Conservation (phyloP, 2,888 invertebrate species). For the Portevinia maculata region DNA sequence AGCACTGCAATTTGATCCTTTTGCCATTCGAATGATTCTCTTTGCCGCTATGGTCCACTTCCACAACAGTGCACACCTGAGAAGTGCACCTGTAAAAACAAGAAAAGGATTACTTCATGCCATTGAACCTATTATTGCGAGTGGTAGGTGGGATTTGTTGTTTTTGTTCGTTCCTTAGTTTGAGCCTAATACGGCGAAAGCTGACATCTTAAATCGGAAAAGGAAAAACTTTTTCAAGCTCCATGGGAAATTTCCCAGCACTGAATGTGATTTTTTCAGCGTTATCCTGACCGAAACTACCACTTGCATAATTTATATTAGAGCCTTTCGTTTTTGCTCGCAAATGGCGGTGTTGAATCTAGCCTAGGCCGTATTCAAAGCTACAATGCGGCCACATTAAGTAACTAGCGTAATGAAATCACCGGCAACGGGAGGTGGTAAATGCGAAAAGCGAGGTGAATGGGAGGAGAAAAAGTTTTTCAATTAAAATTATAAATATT, state of each 20-base stretch:
- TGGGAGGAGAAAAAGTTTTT: constrained; percentile 58
- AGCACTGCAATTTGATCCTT: constrained; percentile 22
- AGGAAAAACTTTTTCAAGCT: constrained; percentile 29
- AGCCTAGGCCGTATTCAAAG: constrained; percentile 12
- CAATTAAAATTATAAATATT: constrained; percentile 75
- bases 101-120: constrained; percentile 65
- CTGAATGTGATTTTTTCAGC: constrained; percentile 17
- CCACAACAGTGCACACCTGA: constrained; percentile 35
- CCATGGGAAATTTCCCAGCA: constrained; percentile 32
- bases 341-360: not conserved
- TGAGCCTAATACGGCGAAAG: constrained; percentile 13
- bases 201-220: constrained; percentile 50
- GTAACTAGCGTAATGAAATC: constrained; percentile 60
- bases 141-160: constrained; percentile 7
- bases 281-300: constrained; percentile 58
- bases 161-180: constrained; percentile 5
- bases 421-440: constrained; percentile 10
- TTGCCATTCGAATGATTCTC: constrained; percentile 36
- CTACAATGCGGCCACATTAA: constrained; percentile 36
- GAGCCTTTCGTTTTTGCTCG: constrained; percentile 34
- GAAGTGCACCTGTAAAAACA: constrained; percentile 45
- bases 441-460: constrained; percentile 5
- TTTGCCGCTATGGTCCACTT: not conserved
- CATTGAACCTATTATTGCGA: constrained; percentile 57
- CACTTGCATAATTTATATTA: constrained; percentile 66